Base-by-base conservation (phyloP, 64 coral and sea anemone species). In the Exaiptasia diaphana region DNA sequence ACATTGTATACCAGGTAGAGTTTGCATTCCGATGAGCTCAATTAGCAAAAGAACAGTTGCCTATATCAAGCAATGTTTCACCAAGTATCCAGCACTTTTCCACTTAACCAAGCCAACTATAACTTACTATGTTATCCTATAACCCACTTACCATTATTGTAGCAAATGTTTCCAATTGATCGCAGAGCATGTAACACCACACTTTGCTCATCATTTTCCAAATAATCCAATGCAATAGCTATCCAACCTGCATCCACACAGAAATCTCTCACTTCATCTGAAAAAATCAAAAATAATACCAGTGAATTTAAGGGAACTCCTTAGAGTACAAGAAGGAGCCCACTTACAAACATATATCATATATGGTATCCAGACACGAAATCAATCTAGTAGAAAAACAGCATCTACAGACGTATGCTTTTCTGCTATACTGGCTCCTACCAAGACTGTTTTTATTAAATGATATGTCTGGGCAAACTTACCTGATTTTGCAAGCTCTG, bases 401-500 rank as follows among this genome's bases (percentile, higher is more conserved):
- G 18, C 10, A 73, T 46, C 3, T 26, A 25, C 27, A 43, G 3
- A 69, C n/a, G 54, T 9, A 17, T 20, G 21, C 11, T 67, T 14
- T 29, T 17, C 18, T 35, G 33, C 31, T 67, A 36, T 3, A 15
- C 62, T 65, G 2, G 28, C 54, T 26, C 54, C 5, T 2, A 20
- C 54, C 18, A 58, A 20, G 20, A 20, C 54, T 45, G 23, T 18
- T 4, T 45, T 14, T 1, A 38, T 74, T 29, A n/a, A n/a, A n/a
- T n/a, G n/a, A n/a, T n/a, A n/a, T n/a, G n/a, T n/a, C n/a, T n/a
- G n/a, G n/a, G n/a, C n/a, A 62, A 17, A 73, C 69, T 22, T 30
- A 87, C 84, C 84, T 87, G 84, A 77, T 78, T 87, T 87, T 67
- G 84, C 84, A 55, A 87, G 31, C 50, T 87, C 84, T 53, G 74